Evolutionary conservation across 1,140 invertebrate genomes (phyloP).

Genomic region (Heliothis virescens): DNA sequence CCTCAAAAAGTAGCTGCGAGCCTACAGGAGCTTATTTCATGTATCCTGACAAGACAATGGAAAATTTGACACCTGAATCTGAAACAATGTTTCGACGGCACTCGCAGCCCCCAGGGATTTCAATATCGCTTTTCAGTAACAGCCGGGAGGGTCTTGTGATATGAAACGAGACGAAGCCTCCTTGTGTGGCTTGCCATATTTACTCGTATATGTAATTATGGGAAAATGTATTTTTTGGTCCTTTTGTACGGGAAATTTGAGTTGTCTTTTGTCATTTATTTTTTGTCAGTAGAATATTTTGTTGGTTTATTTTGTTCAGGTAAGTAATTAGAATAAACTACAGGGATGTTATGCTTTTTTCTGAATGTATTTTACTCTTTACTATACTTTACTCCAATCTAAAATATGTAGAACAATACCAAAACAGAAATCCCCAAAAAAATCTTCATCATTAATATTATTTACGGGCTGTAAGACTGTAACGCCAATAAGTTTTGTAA

Average conservation of each 20-base stretch:
- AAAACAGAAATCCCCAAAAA: too few species aligned
- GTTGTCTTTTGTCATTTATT: not conserved
- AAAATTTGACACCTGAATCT: conserved; percentile 50
- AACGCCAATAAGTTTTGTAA: too few species aligned
- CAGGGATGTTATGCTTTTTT: too few species aligned
- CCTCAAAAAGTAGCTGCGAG: conserved; percentile 2
- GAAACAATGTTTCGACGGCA: conserved; percentile 48
- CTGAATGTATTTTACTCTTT: too few species aligned
- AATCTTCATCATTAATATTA: too few species aligned
- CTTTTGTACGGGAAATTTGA: not conserved
- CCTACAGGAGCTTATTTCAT: conserved; percentile 45
- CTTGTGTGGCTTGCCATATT: conserved; percentile 10
- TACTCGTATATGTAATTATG: conserved; percentile 24
- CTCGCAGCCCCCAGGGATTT: conserved; percentile 44
- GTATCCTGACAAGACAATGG: conserved; percentile 49
- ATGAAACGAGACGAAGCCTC: conserved; percentile 17
- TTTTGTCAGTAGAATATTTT: not conserved
- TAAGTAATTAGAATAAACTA: too few species aligned
- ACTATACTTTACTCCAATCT: too few species aligned
- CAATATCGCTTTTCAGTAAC: conserved; percentile 51
- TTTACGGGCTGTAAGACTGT: too few species aligned
- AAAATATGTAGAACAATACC: too few species aligned
- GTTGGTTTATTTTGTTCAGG: too few species aligned
- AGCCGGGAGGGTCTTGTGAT: conserved; percentile 40
- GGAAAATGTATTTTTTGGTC: not conserved